Conservation (phyloP, 2,113 vertebrate species). For the Ptilonorhynchus violaceus region DNA sequence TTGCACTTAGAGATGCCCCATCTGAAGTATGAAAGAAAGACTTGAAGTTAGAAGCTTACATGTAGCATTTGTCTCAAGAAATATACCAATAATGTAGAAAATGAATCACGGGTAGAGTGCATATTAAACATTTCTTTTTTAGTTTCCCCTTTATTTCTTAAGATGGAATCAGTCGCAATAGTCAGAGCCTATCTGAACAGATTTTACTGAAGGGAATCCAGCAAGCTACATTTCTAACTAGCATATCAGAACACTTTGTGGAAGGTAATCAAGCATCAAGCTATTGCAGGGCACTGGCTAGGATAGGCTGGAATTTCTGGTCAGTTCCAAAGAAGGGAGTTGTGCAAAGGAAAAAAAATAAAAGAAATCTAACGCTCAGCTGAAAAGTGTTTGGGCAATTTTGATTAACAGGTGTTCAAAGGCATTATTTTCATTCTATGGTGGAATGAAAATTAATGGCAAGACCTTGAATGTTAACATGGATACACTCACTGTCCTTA, state of each 20-base stretch:
- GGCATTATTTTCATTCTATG: neutral
- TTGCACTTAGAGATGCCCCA: neutral
- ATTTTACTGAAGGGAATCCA: neutral
- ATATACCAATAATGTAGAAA: neutral
- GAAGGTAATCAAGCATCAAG: neutral
- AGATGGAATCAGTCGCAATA: neutral
- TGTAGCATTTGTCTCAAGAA: neutral
- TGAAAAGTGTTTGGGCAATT: neutral
- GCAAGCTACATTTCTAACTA: neutral
- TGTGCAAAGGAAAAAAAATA: neutral
- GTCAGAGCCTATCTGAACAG: neutral
- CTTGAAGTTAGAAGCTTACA: neutral
- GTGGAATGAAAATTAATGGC: neutral
- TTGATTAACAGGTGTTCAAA: neutral
- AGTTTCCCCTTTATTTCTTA: neutral
- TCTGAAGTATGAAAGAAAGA: neutral
- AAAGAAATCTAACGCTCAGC: neutral
- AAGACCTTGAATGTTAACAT: neutral
- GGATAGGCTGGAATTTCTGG: neutral
- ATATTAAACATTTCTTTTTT: neutral
- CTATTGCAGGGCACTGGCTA: neutral
- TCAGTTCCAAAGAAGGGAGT: neutral
- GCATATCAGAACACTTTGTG: neutral
- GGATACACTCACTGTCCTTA: neutral
- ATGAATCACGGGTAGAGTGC: neutral